phyloP scores from a whole-genome alignment of 1,140 invertebrate genomes.

The Eriosoma lanigerum region DNA sequence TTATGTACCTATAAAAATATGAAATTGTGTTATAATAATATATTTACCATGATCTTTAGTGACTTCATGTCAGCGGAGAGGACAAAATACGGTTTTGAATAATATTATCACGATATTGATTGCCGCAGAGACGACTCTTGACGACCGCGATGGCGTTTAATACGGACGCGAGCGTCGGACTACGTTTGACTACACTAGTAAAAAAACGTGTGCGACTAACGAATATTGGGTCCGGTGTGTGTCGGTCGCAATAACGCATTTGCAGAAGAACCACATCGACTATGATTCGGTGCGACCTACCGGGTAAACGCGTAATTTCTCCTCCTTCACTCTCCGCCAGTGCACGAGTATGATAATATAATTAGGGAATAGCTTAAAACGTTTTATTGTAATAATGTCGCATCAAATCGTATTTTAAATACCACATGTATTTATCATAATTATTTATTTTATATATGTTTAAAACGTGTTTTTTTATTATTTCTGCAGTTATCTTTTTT shows the following conservation, averaged over 20 bases:
- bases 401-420: too few relatives aligned
- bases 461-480: too few relatives aligned
- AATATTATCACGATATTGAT: too few relatives aligned
- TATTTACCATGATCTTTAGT: not conserved
- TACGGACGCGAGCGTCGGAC: not conserved
- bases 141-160: not conserved
- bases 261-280: not conserved
- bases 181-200: not conserved
- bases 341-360: not conserved
- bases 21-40: too few relatives aligned
- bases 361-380: too few relatives aligned
- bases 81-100: too few relatives aligned
- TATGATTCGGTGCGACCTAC: not conserved
- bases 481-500: too few relatives aligned
- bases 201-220: slow-evolving; percentile 22
- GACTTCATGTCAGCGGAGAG: not conserved
- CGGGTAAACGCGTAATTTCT: not conserved
- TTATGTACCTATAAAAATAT: too few relatives aligned
- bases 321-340: not conserved
- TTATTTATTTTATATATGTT: too few relatives aligned
- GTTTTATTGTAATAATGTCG: too few relatives aligned
- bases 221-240: not conserved
- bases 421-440: too few relatives aligned
- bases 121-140: not conserved
- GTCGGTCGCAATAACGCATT: not conserved